Evolutionary conservation across 2,797 vertebrate species (phyloP).

Genomic region (Ctenopoma multispine): DNA sequence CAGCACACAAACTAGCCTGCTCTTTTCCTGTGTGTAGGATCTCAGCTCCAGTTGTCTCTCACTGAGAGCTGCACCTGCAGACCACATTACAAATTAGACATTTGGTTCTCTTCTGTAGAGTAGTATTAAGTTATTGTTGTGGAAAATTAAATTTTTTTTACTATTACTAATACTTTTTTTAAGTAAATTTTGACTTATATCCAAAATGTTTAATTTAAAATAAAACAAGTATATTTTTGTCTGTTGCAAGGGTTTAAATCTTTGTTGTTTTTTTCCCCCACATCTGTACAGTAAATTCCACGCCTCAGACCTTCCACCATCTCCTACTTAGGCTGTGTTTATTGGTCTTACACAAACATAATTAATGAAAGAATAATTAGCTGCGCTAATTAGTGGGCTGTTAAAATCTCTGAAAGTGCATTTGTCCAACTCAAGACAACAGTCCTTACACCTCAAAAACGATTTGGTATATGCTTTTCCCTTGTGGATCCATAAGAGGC

Average conservation of each 20-base stretch:
- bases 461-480: constrained; percentile 64
- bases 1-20: constrained; percentile 58
- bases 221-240: background rate
- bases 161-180: background rate
- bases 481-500: constrained; percentile 73
- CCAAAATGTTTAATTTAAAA: background rate
- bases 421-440: constrained; percentile 46
- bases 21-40: constrained; percentile 70
- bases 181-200: background rate
- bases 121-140: background rate
- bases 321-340: constrained; percentile 36
- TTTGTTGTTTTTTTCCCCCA: background rate
- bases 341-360: constrained; percentile 56
- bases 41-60: constrained; percentile 49
- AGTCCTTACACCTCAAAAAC: constrained; percentile 65
- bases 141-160: background rate
- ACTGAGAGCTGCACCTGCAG: constrained; percentile 27
- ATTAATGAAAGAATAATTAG: constrained; percentile 68
- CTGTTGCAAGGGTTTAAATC: background rate
- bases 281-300: constrained; percentile 34
- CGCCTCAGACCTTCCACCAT: constrained; percentile 39
- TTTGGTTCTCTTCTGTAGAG: constrained; percentile 12
- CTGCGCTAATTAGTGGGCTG: constrained; percentile 61
- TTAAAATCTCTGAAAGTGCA: constrained; percentile 64
- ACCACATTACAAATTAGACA: constrained; percentile 20